A percentile compares a stretch with the other conserved stretches of the same genome.
phyloP scores from a whole-genome alignment of 64 coral and sea anemone species.

The Acropora tenuis region DNA sequence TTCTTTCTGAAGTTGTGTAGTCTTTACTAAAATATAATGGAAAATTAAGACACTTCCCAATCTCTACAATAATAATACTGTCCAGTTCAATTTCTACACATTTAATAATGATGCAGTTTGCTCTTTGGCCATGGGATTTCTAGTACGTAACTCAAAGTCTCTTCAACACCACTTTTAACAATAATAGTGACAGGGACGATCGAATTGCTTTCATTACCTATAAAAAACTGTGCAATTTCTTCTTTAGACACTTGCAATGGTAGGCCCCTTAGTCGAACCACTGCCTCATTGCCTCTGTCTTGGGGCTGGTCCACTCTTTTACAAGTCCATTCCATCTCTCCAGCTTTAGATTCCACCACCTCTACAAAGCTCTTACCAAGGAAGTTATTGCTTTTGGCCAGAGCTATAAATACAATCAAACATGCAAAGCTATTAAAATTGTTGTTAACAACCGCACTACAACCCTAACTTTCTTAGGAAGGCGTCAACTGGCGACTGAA shows the following conservation, averaged over 20 bases:
- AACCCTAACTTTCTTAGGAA: too few relatives aligned
- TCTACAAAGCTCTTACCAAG: slow-evolving; percentile 98
- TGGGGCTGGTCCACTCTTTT: slow-evolving; percentile 79
- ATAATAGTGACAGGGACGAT: neutral
- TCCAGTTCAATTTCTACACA: too few relatives aligned
- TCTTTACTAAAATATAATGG: too few relatives aligned
- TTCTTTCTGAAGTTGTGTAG: too few relatives aligned
- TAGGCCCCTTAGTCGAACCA: slow-evolving; percentile 87
- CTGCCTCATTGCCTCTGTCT: slow-evolving; percentile 74
- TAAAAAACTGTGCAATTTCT: slow-evolving; percentile 97
- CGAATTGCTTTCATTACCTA: slow-evolving; percentile 57
- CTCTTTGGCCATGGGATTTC: neutral
- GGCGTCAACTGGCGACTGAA: too few relatives aligned
- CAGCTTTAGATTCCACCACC: slow-evolving; percentile 81
- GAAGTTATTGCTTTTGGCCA: slow-evolving; percentile 69
- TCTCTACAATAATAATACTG: too few relatives aligned
- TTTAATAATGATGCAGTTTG: neutral
- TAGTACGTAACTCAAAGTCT: too few relatives aligned
- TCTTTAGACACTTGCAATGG: slow-evolving; percentile 94
- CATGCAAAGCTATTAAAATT: neutral
- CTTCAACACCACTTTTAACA: neutral
- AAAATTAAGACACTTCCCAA: too few relatives aligned
- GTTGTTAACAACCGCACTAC: too few relatives aligned
- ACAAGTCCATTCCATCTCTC: slow-evolving; percentile 91
- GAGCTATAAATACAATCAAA: slow-evolving; percentile 49